phyloP scores from a whole-genome alignment of 2,888 invertebrate genomes.

The Drepanosiphum platanoidis region DNA sequence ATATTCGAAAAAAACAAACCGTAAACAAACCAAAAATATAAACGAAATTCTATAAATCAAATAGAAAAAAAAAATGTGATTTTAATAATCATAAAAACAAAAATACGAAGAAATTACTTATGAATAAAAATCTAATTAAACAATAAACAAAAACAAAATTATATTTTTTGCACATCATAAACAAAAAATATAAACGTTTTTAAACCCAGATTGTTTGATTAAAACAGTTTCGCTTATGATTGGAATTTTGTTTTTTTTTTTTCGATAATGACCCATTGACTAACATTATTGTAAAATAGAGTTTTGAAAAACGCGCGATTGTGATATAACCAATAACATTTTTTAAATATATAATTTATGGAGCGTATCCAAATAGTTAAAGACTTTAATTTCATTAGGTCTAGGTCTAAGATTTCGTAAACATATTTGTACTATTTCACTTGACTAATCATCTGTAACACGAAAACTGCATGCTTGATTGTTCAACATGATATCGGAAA shows the following conservation, averaged over 20 bases:
- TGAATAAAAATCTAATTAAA: not conserved
- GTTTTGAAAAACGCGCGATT: conserved; percentile 12
- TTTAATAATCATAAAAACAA: not conserved
- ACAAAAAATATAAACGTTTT: not conserved
- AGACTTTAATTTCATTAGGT: conserved; percentile 52
- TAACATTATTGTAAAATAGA: conserved; percentile 26
- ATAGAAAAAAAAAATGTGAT: not conserved
- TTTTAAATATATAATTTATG: conserved; percentile 33
- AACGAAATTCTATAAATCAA: too few relatives aligned
- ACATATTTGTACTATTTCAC: conserved; percentile 46
- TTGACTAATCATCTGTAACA: conserved; percentile 60
- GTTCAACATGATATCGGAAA: conserved; percentile 26
- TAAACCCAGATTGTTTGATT: not conserved
- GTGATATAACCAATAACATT: conserved; percentile 33
- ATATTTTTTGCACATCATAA: not conserved
- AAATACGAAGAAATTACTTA: not conserved
- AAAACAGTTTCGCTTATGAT: not conserved
- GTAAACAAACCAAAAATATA: not conserved
- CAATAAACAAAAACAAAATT: not conserved
- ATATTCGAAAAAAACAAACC: not conserved
- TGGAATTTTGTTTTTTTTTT: not conserved
- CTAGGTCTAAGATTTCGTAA: conserved; percentile 52
- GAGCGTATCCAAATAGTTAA: conserved; percentile 49
- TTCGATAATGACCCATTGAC: conserved; percentile 13
- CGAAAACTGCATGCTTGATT: conserved; percentile 50